These are phyloP conservation scores for Urophycis tenuis DNA, from an alignment of 2,797 vertebrate genomes.

Conservation along the genomic window DNA sequence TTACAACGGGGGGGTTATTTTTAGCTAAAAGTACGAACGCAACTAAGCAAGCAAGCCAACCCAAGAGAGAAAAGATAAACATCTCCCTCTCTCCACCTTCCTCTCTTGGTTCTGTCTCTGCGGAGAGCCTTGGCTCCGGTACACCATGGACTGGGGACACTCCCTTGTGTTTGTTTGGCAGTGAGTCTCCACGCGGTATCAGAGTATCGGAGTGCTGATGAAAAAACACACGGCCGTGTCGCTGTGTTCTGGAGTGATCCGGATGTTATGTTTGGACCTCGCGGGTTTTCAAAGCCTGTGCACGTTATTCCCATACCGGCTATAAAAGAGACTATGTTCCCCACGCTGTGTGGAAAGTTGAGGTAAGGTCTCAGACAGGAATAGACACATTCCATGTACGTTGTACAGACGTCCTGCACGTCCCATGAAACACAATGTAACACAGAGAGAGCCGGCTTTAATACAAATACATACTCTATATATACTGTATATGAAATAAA, in stretches of 20 bases:
- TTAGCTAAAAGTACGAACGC: no score
- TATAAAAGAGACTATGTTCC: slow-evolving; percentile 8
- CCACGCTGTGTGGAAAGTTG: slow-evolving; percentile 4
- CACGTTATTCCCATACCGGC: slow-evolving; percentile 36
- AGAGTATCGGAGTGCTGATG: slow-evolving; percentile 7
- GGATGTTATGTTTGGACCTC: slow-evolving; percentile 40
- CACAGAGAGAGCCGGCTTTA: no score
- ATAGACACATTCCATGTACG: slow-evolving; percentile 4
- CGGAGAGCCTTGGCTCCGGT: neutral
- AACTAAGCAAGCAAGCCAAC: no score
- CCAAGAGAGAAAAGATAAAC: no score
- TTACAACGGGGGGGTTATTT: no score
- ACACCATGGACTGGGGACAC: neutral
- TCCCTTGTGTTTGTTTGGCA: slow-evolving; percentile 19
- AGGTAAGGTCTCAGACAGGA: slow-evolving; percentile 24
- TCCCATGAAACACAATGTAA: slow-evolving; percentile 16
- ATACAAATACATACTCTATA: no score
- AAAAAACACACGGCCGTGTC: slow-evolving; percentile 27
- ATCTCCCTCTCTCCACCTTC: neutral
- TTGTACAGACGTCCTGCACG: slow-evolving; percentile 8
- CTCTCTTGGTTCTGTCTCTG: neutral
- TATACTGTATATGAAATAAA: no score
- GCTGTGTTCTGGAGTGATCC: slow-evolving; percentile 37
- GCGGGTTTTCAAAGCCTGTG: slow-evolving; percentile 24
- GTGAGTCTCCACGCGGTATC: slow-evolving; percentile 2